These are phyloP conservation scores for Drosophila anceps DNA, from an alignment of 2,888 invertebrate species.

Conservation along the genomic window DNA sequence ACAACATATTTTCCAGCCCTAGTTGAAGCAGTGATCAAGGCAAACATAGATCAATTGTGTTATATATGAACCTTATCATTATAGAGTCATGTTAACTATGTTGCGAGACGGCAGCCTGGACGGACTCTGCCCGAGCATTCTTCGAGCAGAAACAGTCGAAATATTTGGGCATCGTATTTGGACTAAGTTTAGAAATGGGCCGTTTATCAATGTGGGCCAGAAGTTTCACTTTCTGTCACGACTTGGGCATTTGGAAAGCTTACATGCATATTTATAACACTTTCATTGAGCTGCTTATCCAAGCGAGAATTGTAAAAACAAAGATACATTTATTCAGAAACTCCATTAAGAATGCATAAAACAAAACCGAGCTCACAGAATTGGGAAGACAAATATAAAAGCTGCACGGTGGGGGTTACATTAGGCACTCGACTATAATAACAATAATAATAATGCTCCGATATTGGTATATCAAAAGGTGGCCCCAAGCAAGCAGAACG, in stretches of 20 bases:
- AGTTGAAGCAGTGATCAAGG: too few relatives aligned
- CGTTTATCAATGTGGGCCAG: conserved; percentile 34
- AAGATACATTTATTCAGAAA: conserved; percentile 16
- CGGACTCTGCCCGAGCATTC: not conserved
- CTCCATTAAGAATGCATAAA: conserved; percentile 60
- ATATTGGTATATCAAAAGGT: conserved; percentile 25
- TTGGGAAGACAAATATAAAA: not conserved
- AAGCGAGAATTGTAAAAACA: conserved; percentile 50
- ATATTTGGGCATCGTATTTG: conserved; percentile 8
- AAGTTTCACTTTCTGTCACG: conserved; percentile 74
- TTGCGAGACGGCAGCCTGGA: too few relatives aligned
- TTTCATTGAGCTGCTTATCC: conserved; percentile 53
- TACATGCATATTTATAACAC: conserved; percentile 67
- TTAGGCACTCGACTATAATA: conserved; percentile 52
- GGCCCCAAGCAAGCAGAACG: conserved; percentile 15
- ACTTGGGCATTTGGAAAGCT: conserved; percentile 61
- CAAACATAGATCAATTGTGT: too few relatives aligned
- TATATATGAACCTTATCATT: too few relatives aligned
- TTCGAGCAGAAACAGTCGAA: not conserved
- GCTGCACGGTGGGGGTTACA: conserved; percentile 26
- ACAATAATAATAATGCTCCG: conserved; percentile 51
- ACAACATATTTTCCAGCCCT: too few relatives aligned
- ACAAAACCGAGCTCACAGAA: conserved; percentile 27
- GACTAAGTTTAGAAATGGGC: conserved; percentile 13
- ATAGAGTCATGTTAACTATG: too few relatives aligned